Conservation (phyloP, 2,888 invertebrate species). For the Danaus chrysippus region DNA sequence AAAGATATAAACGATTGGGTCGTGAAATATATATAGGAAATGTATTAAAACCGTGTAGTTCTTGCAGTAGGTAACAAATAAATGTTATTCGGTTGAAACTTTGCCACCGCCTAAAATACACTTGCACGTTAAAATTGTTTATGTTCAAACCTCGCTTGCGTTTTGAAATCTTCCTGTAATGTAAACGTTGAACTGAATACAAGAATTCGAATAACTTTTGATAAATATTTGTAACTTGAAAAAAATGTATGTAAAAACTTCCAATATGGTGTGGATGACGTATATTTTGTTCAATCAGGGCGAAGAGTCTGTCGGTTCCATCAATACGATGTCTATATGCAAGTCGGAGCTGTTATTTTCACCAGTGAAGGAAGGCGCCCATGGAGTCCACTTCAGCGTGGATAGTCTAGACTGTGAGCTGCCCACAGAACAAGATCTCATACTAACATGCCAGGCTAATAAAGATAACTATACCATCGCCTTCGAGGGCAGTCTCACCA, state of each 20-base stretch:
- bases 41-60: too few species aligned
- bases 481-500: conserved; percentile 92
- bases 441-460: conserved; percentile 94
- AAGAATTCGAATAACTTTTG: conserved; percentile 23
- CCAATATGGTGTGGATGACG: conserved; percentile 4
- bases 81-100: conserved; percentile 12
- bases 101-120: conserved; percentile 57
- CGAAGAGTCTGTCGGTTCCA: conserved; percentile 86
- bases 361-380: conserved; percentile 89
- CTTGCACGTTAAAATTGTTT: conserved; percentile 63
- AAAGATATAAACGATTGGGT: too few species aligned
- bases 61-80: neutral
- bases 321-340: conserved; percentile 92
- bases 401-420: conserved; percentile 94
- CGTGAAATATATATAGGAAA: too few species aligned
- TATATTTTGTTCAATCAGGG: conserved; percentile 62
- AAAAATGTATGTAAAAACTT: conserved; percentile 2
- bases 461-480: conserved; percentile 97
- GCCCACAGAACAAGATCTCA: conserved; percentile 89
- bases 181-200: conserved; percentile 35
- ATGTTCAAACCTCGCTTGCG: conserved; percentile 59
- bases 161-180: conserved; percentile 66
- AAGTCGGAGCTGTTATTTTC: conserved; percentile 95
- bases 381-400: conserved; percentile 90
- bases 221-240: neutral